Percentiles rank a stretch among this genome's conserved stretches.
Evolutionary conservation across 1,140 invertebrate species (phyloP).

Genomic region (Cotesia chilonis): DNA sequence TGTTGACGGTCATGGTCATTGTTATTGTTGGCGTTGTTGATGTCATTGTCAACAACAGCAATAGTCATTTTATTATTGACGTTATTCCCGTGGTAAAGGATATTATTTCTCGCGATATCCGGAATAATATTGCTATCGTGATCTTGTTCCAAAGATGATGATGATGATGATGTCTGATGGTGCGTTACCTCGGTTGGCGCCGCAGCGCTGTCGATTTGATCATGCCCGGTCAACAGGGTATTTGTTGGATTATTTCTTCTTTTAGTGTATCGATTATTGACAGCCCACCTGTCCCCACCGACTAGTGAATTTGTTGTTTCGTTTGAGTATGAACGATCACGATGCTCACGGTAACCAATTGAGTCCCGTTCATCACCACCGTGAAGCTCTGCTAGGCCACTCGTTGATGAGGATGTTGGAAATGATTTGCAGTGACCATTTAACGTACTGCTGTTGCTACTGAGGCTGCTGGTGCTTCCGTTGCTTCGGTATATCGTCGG

Average conservation of each 20-base stretch:
- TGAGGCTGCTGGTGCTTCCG: conserved; percentile 45
- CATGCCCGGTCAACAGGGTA: conserved; percentile 47
- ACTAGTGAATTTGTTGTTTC: conserved; percentile 4
- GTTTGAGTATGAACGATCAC: conserved; percentile 46
- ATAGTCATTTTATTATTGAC: not conserved
- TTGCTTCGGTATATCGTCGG: conserved; percentile 65
- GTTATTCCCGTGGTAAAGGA: not conserved
- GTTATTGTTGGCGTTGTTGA: conserved; percentile 36
- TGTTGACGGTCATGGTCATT: conserved; percentile 18
- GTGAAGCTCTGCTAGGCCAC: conserved; percentile 41
- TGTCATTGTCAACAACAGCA: conserved; percentile 32
- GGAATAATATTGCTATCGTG: conserved; percentile 4
- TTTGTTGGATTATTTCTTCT: conserved; percentile 33
- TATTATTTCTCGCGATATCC: not conserved
- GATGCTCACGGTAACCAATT: conserved; percentile 34
- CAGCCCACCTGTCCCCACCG: conserved; percentile 24
- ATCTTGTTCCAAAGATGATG: conserved; percentile 6
- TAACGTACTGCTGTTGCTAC: conserved; percentile 36
- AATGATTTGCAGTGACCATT: conserved; percentile 42
- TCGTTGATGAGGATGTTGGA: conserved; percentile 30
- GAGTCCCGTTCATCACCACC: conserved; percentile 50
- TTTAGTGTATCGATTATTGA: conserved; percentile 20
- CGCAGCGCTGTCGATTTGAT: conserved; percentile 44
- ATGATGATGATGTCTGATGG: not conserved
- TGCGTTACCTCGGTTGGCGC: conserved; percentile 53